These are phyloP conservation scores for Coracias cyanogaster DNA, from an alignment of 2,797 vertebrate species.

Conservation along the genomic window DNA sequence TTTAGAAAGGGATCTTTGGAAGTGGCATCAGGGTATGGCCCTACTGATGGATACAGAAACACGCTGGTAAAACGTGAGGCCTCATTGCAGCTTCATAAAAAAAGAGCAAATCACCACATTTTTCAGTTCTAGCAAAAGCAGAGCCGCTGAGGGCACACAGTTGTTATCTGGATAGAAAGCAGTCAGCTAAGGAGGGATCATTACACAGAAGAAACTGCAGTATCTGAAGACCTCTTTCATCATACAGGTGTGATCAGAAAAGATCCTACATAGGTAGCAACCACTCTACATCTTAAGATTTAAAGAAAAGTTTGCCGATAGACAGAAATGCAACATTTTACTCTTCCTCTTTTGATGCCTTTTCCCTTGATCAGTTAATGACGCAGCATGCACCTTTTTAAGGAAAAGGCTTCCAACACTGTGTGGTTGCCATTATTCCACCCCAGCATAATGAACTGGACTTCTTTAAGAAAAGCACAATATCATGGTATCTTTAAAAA, in stretches of 20 bases:
- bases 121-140: background rate
- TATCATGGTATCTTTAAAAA: background rate
- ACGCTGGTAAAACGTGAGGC: fast-evolving
- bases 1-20: background rate
- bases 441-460: background rate
- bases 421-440: background rate
- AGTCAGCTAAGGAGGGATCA: background rate
- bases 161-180: background rate
- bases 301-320: background rate
- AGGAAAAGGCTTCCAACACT: background rate
- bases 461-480: background rate
- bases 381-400: background rate
- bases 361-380: background rate
- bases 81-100: background rate
- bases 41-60: background rate
- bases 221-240: background rate
- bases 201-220: background rate
- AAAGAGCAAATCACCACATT: background rate
- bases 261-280: fast-evolving
- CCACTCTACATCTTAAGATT: background rate
- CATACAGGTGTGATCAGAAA: background rate
- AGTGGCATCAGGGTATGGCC: background rate
- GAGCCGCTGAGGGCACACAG: background rate
- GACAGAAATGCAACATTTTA: background rate
- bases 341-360: background rate